Base-by-base conservation (phyloP, 2,888 invertebrate species). In the Clepsis dumicolana region DNA sequence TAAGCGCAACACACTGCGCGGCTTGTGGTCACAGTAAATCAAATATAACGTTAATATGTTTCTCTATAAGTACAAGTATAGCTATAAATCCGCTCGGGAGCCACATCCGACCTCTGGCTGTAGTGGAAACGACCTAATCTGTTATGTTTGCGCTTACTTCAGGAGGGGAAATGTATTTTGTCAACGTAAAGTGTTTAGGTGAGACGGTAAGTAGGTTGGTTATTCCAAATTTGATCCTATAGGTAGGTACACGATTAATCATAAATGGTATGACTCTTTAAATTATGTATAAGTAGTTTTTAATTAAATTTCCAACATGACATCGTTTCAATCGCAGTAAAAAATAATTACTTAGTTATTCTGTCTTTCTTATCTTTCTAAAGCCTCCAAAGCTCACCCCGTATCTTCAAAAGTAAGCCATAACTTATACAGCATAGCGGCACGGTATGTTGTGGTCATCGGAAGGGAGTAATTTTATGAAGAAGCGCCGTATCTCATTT, bases 401-500 rank as follows among this genome's bases (percentile, higher is more conserved):
- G 5, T 29, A 29, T 3, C 29, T 3, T 29, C 29, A 7, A 3
- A 29, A 29, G 29, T 29, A 29, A 29, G 29, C 29, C 29, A 29
- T 7, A 29, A 29, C 29, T 29, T 7, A 29, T 29, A 16, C 16
- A 21, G 12, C 48, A 48, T 4, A 21, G 48, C 48, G 35, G 35
- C 35, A n/a, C 18, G 25, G n/a, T 60, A 60, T 64, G 75, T 67
- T 70, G 78, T 72, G 82, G 81, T 81, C 80, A 83, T 78, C 72
- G 70, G 78, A 81, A 80, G 77, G 74, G 74, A 76, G 76, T 80
- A 80, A 85, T 84, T 84, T 84, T 75, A 74, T 77, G 77, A 83
- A 84, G 81, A 80, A 79, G 77, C 74, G 75, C 79, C 82, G 78
- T 75, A 80, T 77, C 82, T 87, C 84, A 87, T 87, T 90, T 88